A percentile compares a stretch with the other conserved stretches of the same genome.
Evolutionary conservation across 2,888 invertebrate species (phyloP).

Genomic region (Lepas anatifera): DNA sequence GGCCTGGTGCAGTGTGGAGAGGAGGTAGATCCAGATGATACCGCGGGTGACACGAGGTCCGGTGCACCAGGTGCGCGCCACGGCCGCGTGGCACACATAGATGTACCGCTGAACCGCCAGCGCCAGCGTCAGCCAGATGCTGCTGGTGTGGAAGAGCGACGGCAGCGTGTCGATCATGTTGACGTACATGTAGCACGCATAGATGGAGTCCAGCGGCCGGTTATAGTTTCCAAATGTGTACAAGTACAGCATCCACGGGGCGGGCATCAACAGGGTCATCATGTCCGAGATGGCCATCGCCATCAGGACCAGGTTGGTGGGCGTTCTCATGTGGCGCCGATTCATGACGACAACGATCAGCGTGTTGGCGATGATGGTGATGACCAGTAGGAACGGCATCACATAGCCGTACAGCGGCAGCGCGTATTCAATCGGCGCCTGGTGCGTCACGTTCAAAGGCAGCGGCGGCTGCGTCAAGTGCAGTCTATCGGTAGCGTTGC

Average conservation of each 20-base stretch:
- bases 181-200: constrained; percentile 63
- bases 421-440: constrained; percentile 51
- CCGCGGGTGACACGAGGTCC: constrained; percentile 60
- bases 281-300: constrained; percentile 94
- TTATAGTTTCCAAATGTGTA: constrained; percentile 79
- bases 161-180: constrained; percentile 52
- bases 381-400: constrained; percentile 69
- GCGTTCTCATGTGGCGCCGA: constrained; percentile 79
- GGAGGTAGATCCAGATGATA: constrained; percentile 60
- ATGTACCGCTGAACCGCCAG: constrained; percentile 87
- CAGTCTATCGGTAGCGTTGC: not conserved
- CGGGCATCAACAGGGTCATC: constrained; percentile 79
- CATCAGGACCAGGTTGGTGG: constrained; percentile 82
- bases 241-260: constrained; percentile 84
- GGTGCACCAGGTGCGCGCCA: constrained; percentile 62
- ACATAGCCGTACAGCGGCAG: constrained; percentile 62
- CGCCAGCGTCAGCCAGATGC: constrained; percentile 83
- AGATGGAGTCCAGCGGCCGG: constrained; percentile 59
- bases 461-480: not conserved
- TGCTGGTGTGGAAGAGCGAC: constrained; percentile 82
- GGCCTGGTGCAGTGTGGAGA: constrained; percentile 69
- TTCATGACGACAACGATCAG: constrained; percentile 80
- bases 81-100: constrained; percentile 84
- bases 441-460: constrained; percentile 48
- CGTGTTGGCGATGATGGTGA: constrained; percentile 82